These are phyloP conservation scores for Atta texana DNA, from an alignment of 1,140 invertebrate genomes.

Conservation along the genomic window DNA sequence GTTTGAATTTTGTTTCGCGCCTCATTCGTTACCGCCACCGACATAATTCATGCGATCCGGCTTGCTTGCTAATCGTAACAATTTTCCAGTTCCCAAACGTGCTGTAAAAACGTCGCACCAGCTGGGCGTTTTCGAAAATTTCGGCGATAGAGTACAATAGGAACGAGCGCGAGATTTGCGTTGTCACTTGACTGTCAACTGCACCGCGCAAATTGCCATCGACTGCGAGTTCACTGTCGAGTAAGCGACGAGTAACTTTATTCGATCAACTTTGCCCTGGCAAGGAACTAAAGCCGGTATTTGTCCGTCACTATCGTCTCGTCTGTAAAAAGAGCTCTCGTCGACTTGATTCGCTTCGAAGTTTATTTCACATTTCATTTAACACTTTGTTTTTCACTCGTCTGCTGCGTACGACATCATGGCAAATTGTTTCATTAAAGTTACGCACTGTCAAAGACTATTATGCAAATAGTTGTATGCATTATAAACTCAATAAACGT, in stretches of 20 bases:
- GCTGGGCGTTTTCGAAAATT: constrained; percentile 20
- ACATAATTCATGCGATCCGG: constrained; percentile 61
- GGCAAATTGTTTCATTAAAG: constrained; percentile 54
- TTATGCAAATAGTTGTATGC: constrained; percentile 49
- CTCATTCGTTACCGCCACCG: constrained; percentile 1
- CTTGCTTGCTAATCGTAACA: constrained; percentile 69
- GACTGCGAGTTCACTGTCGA: constrained; percentile 18
- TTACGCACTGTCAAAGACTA: constrained; percentile 39
- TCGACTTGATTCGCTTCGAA: constrained; percentile 50
- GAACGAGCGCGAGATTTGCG: constrained; percentile 24
- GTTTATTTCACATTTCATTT: constrained; percentile 61
- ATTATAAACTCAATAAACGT: constrained; percentile 45
- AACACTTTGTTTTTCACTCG: constrained; percentile 36
- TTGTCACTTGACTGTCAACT: constrained; percentile 44
- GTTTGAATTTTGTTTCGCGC: constrained; percentile 64
- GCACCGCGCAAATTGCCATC: constrained; percentile 43
- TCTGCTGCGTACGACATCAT: constrained; percentile 27
- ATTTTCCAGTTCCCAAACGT: constrained; percentile 65
- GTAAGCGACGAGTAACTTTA: constrained; percentile 53
- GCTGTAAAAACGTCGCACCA: constrained; percentile 41
- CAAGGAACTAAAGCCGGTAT: constrained; percentile 60
- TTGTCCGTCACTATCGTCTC: constrained; percentile 45
- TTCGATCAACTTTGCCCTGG: constrained; percentile 46
- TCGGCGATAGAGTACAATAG: not conserved
- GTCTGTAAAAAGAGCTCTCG: constrained; percentile 47